Evolutionary conservation across 64 coral and sea anemone genomes (phyloP).

Genomic region (Dendronephthya gigantea): DNA sequence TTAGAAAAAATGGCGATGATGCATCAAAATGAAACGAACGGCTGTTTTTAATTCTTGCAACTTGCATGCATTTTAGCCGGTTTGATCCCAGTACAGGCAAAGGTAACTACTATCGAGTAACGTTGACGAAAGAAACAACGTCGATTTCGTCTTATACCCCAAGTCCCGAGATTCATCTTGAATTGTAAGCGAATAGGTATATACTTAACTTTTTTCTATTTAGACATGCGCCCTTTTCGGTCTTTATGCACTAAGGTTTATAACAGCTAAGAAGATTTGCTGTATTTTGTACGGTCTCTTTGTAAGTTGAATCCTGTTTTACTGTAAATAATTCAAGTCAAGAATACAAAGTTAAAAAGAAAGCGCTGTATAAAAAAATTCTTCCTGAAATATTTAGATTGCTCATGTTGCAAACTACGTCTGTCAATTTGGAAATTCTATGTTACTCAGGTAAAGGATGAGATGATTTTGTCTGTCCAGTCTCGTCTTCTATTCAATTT

Average conservation of each 20-base stretch:
- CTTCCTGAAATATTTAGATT: constrained; percentile 28
- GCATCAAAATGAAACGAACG: too few relatives aligned
- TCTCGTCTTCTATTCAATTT: not conserved
- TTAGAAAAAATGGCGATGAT: too few relatives aligned
- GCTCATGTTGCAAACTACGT: constrained; percentile 71
- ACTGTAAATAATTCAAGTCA: not conserved
- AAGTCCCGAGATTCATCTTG: too few relatives aligned
- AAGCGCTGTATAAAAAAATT: not conserved
- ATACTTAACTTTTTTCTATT: too few relatives aligned
- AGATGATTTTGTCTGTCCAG: too few relatives aligned
- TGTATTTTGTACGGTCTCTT: constrained; percentile 52
- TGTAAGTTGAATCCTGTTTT: constrained; percentile 30
- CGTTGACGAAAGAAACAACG: too few relatives aligned
- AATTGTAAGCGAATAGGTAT: too few relatives aligned
- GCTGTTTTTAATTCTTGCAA: too few relatives aligned
- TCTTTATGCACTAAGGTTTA: constrained; percentile 59
- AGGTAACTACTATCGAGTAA: too few relatives aligned
- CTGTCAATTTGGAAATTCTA: constrained; percentile 88
- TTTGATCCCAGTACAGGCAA: too few relatives aligned
- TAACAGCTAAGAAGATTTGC: constrained; percentile 58
- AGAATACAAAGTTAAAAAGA: not conserved
- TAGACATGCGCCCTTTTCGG: constrained; percentile 89
- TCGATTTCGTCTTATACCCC: too few relatives aligned
- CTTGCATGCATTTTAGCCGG: too few relatives aligned
- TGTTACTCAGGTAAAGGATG: constrained; percentile 96